These are phyloP conservation scores for Nipponia nippon DNA, from an alignment of 2,113 vertebrate genomes.

Conservation along the genomic window DNA sequence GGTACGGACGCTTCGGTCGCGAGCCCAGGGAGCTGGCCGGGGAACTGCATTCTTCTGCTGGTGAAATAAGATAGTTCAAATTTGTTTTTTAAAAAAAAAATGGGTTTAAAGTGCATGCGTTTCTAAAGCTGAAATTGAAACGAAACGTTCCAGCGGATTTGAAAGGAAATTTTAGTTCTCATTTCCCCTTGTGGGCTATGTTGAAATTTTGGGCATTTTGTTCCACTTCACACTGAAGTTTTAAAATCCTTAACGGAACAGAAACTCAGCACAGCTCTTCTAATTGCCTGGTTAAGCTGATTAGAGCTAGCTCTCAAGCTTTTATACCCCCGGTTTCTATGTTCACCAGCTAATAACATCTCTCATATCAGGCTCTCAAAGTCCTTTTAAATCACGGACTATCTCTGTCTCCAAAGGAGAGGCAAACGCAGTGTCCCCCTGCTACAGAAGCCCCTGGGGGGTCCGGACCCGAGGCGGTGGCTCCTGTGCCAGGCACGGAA, in stretches of 20 bases:
- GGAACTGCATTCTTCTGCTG: slow-evolving; percentile 40
- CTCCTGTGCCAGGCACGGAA: not conserved
- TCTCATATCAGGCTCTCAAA: not conserved
- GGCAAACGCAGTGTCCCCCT: not conserved
- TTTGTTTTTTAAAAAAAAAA: not conserved
- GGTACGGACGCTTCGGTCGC: rapidly evolving
- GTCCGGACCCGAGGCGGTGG: not conserved
- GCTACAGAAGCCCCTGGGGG: too few species aligned
- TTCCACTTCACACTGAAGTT: slow-evolving; percentile 38
- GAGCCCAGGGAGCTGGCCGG: not conserved
- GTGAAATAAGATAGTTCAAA: slow-evolving; percentile 27
- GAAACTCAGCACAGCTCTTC: slow-evolving; percentile 4
- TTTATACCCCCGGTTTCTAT: not conserved
- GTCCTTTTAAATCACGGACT: not conserved
- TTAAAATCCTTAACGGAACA: not conserved
- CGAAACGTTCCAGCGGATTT: not conserved
- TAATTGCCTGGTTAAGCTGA: not conserved
- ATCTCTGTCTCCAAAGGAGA: not conserved
- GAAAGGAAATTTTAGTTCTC: not conserved
- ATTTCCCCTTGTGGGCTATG: not conserved
- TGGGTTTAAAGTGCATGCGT: slow-evolving; percentile 33
- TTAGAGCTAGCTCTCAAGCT: not conserved
- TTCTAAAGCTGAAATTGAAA: slow-evolving; percentile 38
- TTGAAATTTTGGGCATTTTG: slow-evolving; percentile 30
- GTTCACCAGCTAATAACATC: not conserved